phyloP scores from a whole-genome alignment of 2,888 invertebrate species.

The Metalampra italica region DNA sequence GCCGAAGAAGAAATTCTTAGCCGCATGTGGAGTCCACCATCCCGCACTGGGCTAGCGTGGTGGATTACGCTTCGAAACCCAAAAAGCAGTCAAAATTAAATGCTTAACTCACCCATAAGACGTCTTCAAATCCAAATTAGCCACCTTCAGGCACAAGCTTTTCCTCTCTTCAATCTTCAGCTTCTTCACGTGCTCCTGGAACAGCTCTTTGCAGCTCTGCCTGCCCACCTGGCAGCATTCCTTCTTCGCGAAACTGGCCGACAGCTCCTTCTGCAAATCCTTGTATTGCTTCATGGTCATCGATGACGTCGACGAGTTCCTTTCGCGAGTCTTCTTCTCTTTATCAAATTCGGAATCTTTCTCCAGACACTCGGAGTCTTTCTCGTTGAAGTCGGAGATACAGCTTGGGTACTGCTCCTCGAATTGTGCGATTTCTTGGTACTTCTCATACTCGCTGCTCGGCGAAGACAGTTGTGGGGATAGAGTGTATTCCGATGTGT shows the following conservation, averaged over 20 bases:
- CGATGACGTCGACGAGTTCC: slow-evolving; percentile 28
- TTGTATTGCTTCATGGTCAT: slow-evolving; percentile 60
- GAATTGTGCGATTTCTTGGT: slow-evolving; percentile 41
- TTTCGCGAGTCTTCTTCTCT: slow-evolving; percentile 26
- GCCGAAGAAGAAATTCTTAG: too few species aligned
- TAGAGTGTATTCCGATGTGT: slow-evolving; percentile 36
- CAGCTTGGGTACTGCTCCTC: slow-evolving; percentile 29
- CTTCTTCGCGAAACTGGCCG: slow-evolving; percentile 42
- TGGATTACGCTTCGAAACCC: too few species aligned
- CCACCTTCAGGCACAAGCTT: slow-evolving; percentile 43
- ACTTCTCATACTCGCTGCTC: slow-evolving; percentile 53
- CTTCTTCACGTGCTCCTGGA: slow-evolving; percentile 43
- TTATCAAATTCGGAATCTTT: slow-evolving; percentile 7
- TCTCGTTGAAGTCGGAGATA: slow-evolving; percentile 5
- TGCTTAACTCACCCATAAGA: slow-evolving; percentile 50
- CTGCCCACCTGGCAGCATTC: slow-evolving; percentile 51
- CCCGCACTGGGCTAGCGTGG: too few species aligned
- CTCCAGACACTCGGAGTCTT: slow-evolving; percentile 1
- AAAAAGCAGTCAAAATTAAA: too few species aligned
- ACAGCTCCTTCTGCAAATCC: slow-evolving; percentile 57
- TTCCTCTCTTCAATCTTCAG: slow-evolving; percentile 38
- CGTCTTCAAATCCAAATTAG: slow-evolving; percentile 45
- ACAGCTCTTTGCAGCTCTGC: slow-evolving; percentile 42
- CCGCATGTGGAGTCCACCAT: too few species aligned
- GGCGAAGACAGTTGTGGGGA: slow-evolving; percentile 48